Base-by-base conservation (phyloP, 2,113 vertebrate genomes). In the Pachycephala philippinensis region DNA sequence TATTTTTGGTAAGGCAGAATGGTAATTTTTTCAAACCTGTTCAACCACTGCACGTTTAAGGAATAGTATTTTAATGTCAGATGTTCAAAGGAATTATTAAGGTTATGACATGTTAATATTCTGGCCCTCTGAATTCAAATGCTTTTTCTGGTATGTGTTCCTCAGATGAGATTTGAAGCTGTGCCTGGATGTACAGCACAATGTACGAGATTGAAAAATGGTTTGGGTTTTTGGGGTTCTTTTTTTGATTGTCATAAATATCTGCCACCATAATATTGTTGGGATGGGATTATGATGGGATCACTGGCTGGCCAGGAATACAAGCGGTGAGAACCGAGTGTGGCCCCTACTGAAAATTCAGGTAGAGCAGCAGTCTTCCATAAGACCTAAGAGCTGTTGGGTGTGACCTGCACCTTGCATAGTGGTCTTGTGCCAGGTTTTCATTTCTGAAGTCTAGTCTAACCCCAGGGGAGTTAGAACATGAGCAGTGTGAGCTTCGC, bases 211-310 rank as follows among this genome's bases (percentile, higher is more conserved):
- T 1, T 45, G n/a, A 76, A 74, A 79, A 70, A 24, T 23, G 16
- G 3, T 26, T 4, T 15, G 69, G 7, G 7, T 12, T 52, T 44
- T 33, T 11, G 3, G 27, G 5, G 2, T 22, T 57, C 1, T 37
- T 15, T 35, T 52, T 50, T 50, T 22, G 0, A 3, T 72, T 44
- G 45, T 17, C 10, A 5, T 19, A 0, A 27, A 2, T 72, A 16
- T 53, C 31, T 49, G 2, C 68, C 31, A 44, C 33, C 17, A 6
- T 50, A 20, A 21, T 27, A 8, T 7, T 18, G 14, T 31, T 61
- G n/a, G n/a, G n/a, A n/a, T n/a, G n/a, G n/a, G n/a, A n/a, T 10
- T 39, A 1, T 27, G 53, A 24, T 28, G 15, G 24, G 50, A 79
- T 71, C 31, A 15, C 5, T 79, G 47, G 2, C 49, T 76, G 57